Evolutionary conservation across 2,113 vertebrate genomes (phyloP), one percentile per base, ranked within the genome.

Genomic region (Gasterosteus nipponicus): DNA sequence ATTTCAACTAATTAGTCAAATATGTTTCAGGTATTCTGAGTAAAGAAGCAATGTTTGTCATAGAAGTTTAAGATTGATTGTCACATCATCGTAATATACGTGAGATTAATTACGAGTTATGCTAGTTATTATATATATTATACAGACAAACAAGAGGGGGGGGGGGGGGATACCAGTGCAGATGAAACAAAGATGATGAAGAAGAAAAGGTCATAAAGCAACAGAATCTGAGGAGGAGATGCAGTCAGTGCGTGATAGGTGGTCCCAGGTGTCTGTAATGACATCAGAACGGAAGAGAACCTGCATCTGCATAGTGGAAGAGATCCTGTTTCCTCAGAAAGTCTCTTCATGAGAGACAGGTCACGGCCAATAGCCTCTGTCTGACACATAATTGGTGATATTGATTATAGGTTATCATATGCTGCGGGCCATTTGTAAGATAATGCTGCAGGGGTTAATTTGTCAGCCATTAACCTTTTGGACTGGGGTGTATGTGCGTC

Each of bases 401-500:
- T 94, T 94, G 94, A 95, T 95, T 95, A 94, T 95, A 95, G 93
- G 93, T 95, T 95, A 94, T 95, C 93, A 93, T 94, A 91, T 93
- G 92, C 92, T 91, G 90, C 73, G 2, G 92, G 91, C 92, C 93
- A 93, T 94, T 94, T 94, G 93, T 89, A 93, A 93, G 94, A 93
- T 94, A 94, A 94, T 91, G 91, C 93, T 89, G 74, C 86, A 93
- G 93, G 93, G 93, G 94, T 94, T 94, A 92, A 94, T 94, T 94
- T 93, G 93, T 93, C 91, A 91, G 79, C 93, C 94, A 94, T 95
- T 95, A 94, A 95, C 94, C 94, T 93, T 90, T 86, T 73, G 92
- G 89, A 89, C 89, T 64, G 73, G 65, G 87, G 87, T 81, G 76
- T 85, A 84, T 91, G 89, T 82, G 87, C 61, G 89, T 88, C 86